Evolutionary conservation across 1,140 invertebrate genomes (phyloP), one percentile per base, ranked within the genome.

Genomic region (Parapsyche elsis): DNA sequence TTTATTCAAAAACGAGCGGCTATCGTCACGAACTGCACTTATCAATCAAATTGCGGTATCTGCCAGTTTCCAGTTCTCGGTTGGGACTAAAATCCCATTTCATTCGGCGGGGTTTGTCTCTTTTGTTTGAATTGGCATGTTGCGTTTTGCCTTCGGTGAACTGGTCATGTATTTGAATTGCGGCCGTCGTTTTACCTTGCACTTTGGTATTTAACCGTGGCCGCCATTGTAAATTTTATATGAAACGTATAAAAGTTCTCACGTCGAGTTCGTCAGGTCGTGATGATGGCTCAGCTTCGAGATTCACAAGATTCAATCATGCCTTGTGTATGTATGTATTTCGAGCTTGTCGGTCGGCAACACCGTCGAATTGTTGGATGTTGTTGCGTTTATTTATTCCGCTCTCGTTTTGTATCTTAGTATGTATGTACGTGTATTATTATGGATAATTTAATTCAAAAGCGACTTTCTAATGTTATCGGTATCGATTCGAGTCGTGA

Each of bases 221-320:
- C 71, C 23, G 38, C 64, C 70, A 67, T 80, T 44, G 57, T 64
- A 61, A 82, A 80, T 82, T 79, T 79, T 79, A 76, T 81, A 67
- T 70, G 76, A 79, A 81, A 46, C 67, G 21, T 75, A 82, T 73
- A 59, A 80, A 78, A 80, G 79, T 83, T 83, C 81, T 80, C 81
- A 83, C 81, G 81, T 83, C 24, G 19, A 10, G 64, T 53, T 53
- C 49, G 49, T 53, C 64, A 23, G 64, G 77, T 83, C 81, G 81
- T 83, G 79, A 80, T 83, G 79, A 79, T 80, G 79, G 76, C 26
- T 82, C 73, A 76, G 38, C 21, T n/a, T 19, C 12, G 38, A 53
- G 44, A 21, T 49, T 19, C 49, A 64, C 24, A 10, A 77, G 75
- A 77, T 64, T 77, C 75, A 77, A 77, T 77, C 75, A 77, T 59